phyloP scores from a whole-genome alignment of 2,113 vertebrate genomes.

The Hippoglossus stenolepis region DNA sequence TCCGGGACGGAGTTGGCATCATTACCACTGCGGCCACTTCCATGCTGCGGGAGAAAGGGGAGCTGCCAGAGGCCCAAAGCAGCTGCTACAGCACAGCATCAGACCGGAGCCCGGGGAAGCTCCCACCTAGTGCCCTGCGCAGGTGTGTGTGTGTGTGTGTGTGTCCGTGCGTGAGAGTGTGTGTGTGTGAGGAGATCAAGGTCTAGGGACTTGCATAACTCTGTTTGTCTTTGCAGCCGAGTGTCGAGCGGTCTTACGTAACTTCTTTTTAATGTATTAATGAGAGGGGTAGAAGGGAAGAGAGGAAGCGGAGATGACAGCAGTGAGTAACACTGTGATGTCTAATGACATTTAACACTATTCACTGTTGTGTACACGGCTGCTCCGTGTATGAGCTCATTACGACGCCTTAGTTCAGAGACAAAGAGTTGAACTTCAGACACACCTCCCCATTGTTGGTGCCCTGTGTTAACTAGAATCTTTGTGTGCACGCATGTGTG shows the following conservation, averaged over 20 bases:
- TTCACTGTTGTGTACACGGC: slow-evolving; percentile 48
- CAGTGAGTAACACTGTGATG: slow-evolving; percentile 51
- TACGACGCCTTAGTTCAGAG: slow-evolving; percentile 17
- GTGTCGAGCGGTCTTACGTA: slow-evolving; percentile 57
- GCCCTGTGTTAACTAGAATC: slow-evolving; percentile 11
- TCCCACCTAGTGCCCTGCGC: slow-evolving; percentile 89
- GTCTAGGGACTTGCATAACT: slow-evolving; percentile 62
- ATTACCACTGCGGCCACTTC: slow-evolving; percentile 90
- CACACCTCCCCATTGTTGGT: slow-evolving; percentile 34
- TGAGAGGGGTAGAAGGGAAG: slow-evolving; percentile 37
- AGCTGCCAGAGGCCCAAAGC: slow-evolving; percentile 91
- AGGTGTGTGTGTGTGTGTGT: slow-evolving; percentile 83
- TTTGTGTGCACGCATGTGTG: not conserved
- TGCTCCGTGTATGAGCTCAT: slow-evolving; percentile 41
- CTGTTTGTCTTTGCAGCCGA: slow-evolving; percentile 56
- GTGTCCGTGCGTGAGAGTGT: slow-evolving; percentile 9
- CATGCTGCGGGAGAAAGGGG: slow-evolving; percentile 92
- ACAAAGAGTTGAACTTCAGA: slow-evolving; percentile 17
- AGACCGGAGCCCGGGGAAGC: slow-evolving; percentile 85
- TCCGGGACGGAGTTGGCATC: slow-evolving; percentile 93
- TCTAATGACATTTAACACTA: slow-evolving; percentile 64
- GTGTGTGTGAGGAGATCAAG: slow-evolving; percentile 37
- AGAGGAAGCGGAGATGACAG: slow-evolving; percentile 48
- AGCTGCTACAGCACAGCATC: slow-evolving; percentile 91
- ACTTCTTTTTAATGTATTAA: slow-evolving; percentile 55